A percentile compares a stretch with the other conserved stretches of the same genome.
These are phyloP conservation scores for Leucopsar rothschildi DNA, from an alignment of 2,113 vertebrate species.

Conservation along the genomic window DNA sequence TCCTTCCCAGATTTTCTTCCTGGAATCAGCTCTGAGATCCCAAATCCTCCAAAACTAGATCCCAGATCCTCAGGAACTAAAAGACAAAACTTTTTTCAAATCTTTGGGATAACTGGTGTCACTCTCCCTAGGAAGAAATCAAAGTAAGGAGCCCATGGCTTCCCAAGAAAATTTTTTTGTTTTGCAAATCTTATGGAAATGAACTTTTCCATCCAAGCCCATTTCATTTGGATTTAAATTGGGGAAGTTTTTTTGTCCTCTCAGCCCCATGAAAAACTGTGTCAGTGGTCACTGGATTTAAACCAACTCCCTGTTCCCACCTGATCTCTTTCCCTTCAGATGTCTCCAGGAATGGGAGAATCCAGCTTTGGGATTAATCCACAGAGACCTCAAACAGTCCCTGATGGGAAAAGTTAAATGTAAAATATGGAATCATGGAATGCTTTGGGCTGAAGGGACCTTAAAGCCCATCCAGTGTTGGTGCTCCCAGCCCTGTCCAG, in stretches of 20 bases:
- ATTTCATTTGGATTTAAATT: background rate
- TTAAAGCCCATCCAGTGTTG: background rate
- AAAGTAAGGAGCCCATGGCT: background rate
- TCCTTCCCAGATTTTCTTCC: background rate
- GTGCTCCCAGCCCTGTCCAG: background rate
- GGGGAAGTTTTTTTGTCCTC: background rate
- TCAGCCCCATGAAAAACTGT: background rate
- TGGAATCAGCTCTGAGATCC: background rate
- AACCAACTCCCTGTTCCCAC: background rate
- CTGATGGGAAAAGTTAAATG: background rate
- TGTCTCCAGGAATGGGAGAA: background rate
- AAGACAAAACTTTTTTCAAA: background rate
- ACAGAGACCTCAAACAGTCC: background rate
- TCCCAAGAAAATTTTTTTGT: background rate
- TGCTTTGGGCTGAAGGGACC: background rate
- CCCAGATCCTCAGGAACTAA: background rate
- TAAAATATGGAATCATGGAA: background rate
- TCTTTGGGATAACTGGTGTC: background rate
- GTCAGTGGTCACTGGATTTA: background rate
- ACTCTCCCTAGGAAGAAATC: background rate
- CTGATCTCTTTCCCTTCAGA: background rate
- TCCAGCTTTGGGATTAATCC: background rate
- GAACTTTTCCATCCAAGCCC: background rate
- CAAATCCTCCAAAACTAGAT: background rate
- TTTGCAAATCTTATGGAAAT: background rate